These are phyloP conservation scores for Aegithalos caudatus DNA, from an alignment of 2,113 vertebrate genomes.

Conservation along the genomic window DNA sequence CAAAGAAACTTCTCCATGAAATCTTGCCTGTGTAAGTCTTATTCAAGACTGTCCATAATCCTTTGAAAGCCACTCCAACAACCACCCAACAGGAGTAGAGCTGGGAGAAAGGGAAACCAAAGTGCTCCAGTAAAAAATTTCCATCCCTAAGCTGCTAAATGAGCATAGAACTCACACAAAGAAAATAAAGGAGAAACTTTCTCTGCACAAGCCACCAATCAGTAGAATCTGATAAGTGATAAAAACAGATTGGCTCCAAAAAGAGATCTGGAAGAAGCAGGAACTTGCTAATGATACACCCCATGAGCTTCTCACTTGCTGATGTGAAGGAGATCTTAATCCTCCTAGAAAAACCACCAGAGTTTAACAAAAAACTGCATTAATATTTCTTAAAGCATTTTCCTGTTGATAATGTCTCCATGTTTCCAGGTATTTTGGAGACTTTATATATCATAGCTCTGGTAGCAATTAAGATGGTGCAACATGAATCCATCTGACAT, in stretches of 20 bases:
- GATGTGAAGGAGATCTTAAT: neutral
- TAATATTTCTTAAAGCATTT: neutral
- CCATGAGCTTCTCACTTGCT: neutral
- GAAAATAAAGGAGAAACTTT: neutral
- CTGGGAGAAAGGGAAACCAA: neutral
- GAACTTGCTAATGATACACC: neutral
- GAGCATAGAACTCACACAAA: neutral
- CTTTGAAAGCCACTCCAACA: neutral
- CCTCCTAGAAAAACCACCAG: neutral
- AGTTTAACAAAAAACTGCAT: neutral
- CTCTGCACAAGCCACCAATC: neutral
- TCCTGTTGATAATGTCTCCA: neutral
- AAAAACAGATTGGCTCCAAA: neutral
- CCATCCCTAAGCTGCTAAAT: neutral
- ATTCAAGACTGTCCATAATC: neutral
- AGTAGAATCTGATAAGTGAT: neutral
- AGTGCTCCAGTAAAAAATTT: neutral
- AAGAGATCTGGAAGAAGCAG: neutral
- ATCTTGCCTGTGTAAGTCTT: neutral
- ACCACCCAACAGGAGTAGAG: rapidly evolving
- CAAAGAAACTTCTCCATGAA: neutral
- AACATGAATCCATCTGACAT: neutral
- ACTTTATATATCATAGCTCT: neutral
- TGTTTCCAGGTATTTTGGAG: neutral
- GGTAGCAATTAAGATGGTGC: neutral